phyloP scores from a whole-genome alignment of 2,888 invertebrate genomes.

The Esperia sulphurella region DNA sequence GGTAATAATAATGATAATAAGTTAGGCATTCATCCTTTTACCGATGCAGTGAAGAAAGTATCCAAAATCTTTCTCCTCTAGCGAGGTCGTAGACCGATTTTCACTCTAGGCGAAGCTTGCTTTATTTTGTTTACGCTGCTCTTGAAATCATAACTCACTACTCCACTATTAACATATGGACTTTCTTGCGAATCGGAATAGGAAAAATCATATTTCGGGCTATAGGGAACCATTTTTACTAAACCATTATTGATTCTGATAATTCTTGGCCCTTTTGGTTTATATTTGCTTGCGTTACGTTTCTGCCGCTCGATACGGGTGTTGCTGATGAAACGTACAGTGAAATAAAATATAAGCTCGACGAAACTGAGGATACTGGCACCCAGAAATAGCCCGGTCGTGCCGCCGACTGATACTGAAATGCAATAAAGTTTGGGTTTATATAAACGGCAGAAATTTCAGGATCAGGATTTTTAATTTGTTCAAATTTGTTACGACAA shows the following conservation, averaged over 20 bases:
- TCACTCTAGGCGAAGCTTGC: too few species aligned
- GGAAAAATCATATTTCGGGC: background rate
- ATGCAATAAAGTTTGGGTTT: slow-evolving; percentile 11
- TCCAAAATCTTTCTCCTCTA: too few species aligned
- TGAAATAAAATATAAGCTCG: slow-evolving; percentile 81
- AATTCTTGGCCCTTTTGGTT: background rate
- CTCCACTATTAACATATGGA: too few species aligned
- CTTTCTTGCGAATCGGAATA: too few species aligned
- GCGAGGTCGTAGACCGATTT: too few species aligned
- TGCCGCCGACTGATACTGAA: slow-evolving; percentile 82
- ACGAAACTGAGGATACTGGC: slow-evolving; percentile 84
- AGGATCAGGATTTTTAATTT: background rate
- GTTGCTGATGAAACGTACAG: slow-evolving; percentile 70
- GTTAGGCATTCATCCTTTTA: too few species aligned
- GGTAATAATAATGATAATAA: too few species aligned
- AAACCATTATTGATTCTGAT: background rate
- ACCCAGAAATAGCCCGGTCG: slow-evolving; percentile 82
- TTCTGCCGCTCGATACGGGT: slow-evolving; percentile 35
- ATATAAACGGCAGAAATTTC: background rate
- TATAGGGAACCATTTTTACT: background rate
- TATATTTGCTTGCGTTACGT: background rate
- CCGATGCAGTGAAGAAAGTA: too few species aligned
- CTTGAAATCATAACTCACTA: too few species aligned
- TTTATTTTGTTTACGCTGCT: too few species aligned
- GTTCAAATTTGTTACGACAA: background rate